phyloP scores from a whole-genome alignment of 2,113 vertebrate genomes.

The Oncorhynchus gorbuscha region DNA sequence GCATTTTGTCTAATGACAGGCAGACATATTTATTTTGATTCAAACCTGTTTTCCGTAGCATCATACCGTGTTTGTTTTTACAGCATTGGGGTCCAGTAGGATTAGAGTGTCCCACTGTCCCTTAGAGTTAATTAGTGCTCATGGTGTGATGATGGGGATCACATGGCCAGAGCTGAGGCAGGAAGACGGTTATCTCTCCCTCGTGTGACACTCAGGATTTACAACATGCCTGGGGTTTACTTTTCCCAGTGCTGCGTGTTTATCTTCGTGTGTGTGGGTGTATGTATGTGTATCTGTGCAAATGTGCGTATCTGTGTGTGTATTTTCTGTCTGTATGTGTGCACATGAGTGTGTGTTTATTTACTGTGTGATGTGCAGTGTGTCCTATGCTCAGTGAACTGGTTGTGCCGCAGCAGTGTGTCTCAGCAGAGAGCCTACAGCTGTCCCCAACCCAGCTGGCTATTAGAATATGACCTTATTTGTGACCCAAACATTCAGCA shows the following conservation, averaged over 20 bases:
- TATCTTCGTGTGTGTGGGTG: conserved; percentile 2
- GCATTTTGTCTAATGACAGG: not conserved
- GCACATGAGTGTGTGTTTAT: conserved; percentile 6
- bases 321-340: conserved; percentile 12
- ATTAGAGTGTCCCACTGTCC: conserved; percentile 34
- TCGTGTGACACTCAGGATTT: conserved; percentile 20
- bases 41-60: not conserved
- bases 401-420: conserved; percentile 9
- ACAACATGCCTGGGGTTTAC: conserved; percentile 27
- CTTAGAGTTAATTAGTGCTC: too few relatives aligned
- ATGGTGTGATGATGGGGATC: not conserved
- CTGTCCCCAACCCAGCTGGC: conserved; percentile 47
- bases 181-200: conserved; percentile 36
- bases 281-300: not conserved
- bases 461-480: conserved; percentile 38
- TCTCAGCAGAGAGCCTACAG: conserved; percentile 42
- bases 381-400: not conserved
- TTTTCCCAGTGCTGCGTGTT: conserved; percentile 22
- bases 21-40: not conserved
- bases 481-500: conserved; percentile 27
- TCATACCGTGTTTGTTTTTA: not conserved
- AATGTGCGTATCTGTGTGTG: conserved; percentile 8
- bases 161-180: conserved; percentile 31
- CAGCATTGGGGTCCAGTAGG: conserved; percentile 1
- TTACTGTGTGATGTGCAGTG: not conserved